phyloP scores from a whole-genome alignment of 2,888 invertebrate species.

The Opisthograptis luteolata region DNA sequence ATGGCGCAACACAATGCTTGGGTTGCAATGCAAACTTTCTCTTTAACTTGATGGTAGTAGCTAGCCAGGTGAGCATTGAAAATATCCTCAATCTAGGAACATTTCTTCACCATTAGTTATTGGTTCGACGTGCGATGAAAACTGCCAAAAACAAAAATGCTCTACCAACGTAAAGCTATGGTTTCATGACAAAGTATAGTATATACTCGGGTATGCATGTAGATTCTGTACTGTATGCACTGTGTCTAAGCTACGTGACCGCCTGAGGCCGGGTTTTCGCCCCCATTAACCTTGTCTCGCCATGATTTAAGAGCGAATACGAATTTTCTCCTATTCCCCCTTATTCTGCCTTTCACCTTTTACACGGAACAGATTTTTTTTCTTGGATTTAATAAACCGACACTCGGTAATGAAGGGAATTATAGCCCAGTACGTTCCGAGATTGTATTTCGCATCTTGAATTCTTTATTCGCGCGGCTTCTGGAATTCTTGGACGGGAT shows the following conservation, averaged over 20 bases:
- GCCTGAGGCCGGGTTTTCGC: slow-evolving; percentile 70
- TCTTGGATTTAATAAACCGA: slow-evolving; percentile 65
- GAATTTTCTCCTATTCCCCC: slow-evolving; percentile 65
- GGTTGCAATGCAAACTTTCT: no score
- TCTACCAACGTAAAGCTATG: no score
- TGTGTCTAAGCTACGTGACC: slow-evolving; percentile 71
- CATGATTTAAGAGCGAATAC: slow-evolving; percentile 78
- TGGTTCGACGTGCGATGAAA: no score
- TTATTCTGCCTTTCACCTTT: slow-evolving; percentile 56
- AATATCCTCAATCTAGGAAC: no score
- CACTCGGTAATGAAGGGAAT: slow-evolving; percentile 65
- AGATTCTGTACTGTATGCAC: slow-evolving; percentile 15
- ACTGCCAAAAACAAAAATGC: no score
- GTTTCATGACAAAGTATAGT: no score
- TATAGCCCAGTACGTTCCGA: slow-evolving; percentile 46
- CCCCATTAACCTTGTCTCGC: slow-evolving; percentile 81
- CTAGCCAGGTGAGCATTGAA: no score
- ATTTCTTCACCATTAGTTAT: no score
- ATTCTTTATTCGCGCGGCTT: slow-evolving; percentile 30
- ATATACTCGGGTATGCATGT: no score
- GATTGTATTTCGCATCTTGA: slow-evolving; percentile 32
- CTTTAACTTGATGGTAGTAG: no score
- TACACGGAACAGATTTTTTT: slow-evolving; percentile 69
- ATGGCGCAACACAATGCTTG: no score
- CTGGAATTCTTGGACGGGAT: slow-evolving; percentile 19